Conservation (phyloP, 1,140 invertebrate species). For the Cydia fagiglandana region DNA sequence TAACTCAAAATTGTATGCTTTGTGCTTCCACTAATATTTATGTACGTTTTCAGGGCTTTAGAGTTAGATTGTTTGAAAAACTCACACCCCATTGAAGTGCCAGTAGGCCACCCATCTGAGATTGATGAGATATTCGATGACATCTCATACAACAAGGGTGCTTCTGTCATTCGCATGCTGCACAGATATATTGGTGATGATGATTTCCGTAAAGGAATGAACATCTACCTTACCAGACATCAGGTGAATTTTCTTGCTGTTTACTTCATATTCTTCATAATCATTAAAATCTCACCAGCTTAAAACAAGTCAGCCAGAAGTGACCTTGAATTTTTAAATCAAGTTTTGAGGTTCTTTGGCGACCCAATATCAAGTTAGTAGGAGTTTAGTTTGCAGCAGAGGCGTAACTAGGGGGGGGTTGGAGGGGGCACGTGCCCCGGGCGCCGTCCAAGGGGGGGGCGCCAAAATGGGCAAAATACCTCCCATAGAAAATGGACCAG, state of each 20-base stretch:
- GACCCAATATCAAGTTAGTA: too few species aligned
- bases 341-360: too few species aligned
- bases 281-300: too few species aligned
- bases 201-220: slow-evolving; percentile 97
- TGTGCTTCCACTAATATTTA: not conserved
- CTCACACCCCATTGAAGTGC: slow-evolving; percentile 95
- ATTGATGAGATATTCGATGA: slow-evolving; percentile 98
- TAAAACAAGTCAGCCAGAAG: too few species aligned
- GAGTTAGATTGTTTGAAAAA: slow-evolving; percentile 94
- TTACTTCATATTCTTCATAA: not conserved
- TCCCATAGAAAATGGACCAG: too few species aligned
- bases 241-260: slow-evolving; percentile 67
- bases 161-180: slow-evolving; percentile 97
- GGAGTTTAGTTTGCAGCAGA: too few species aligned
- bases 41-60: slow-evolving; percentile 81
- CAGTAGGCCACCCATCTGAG: slow-evolving; percentile 92
- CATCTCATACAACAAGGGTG: slow-evolving; percentile 96
- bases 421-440: too few species aligned
- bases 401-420: too few species aligned
- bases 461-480: too few species aligned
- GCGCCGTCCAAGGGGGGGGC: too few species aligned
- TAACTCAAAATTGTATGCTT: not conserved
- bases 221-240: slow-evolving; percentile 93
- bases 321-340: not conserved
- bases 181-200: slow-evolving; percentile 96